These are phyloP conservation scores for Drosophila neotestacea DNA, from an alignment of 2,888 invertebrate genomes.

Conservation along the genomic window DNA sequence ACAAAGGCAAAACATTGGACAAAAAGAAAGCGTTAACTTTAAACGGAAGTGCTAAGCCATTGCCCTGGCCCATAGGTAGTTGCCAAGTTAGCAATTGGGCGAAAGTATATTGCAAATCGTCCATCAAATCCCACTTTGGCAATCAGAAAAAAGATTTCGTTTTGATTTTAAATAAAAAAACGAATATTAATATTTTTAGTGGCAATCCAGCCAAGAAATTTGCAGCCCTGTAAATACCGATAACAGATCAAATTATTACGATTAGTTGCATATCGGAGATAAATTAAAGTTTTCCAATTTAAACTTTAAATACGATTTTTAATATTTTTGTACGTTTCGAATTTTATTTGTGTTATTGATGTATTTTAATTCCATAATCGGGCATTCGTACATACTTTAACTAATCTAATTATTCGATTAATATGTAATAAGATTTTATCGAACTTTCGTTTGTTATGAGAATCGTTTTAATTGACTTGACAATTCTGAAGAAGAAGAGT, in stretches of 20 bases:
- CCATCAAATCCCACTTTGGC: neutral
- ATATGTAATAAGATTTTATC: neutral
- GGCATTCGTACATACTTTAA: too few species aligned
- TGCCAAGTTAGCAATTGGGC: constrained; percentile 52
- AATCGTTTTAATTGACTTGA: neutral
- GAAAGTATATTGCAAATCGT: constrained; percentile 54
- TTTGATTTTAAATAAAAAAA: too few species aligned
- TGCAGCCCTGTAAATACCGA: neutral
- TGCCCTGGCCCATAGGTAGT: constrained; percentile 34
- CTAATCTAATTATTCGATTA: too few species aligned
- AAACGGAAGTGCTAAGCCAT: constrained; percentile 63
- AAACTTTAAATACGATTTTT: neutral
- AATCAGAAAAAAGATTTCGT: neutral
- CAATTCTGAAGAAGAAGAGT: neutral
- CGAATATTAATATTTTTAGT: neutral
- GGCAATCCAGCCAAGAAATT: neutral
- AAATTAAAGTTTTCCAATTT: neutral
- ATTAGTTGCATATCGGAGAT: neutral
- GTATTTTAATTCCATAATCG: too few species aligned
- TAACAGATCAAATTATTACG: neutral
- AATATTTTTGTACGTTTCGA: too few species aligned
- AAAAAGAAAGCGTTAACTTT: constrained; percentile 69
- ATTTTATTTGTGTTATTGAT: too few species aligned
- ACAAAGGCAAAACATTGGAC: constrained; percentile 45
- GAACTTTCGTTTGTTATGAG: neutral